A percentile compares a stretch with the other conserved stretches of the same genome.
Conservation (phyloP, 2,113 vertebrate species). For the Leucoraja erinaceus region DNA sequence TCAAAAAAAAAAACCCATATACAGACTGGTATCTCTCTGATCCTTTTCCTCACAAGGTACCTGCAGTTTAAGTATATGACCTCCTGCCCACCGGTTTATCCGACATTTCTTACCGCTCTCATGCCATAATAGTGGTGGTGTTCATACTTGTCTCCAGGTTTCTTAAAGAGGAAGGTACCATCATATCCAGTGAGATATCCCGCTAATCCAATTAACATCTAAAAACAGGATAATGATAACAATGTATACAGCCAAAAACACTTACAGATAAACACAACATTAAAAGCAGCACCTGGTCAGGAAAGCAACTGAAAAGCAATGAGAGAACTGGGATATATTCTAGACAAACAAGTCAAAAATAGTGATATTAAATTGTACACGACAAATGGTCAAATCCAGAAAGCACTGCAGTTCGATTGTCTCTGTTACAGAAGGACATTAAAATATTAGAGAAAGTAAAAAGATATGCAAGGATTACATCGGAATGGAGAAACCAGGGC, state of each 20-base stretch:
- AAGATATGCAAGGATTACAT: too few relatives aligned
- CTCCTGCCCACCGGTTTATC: not conserved
- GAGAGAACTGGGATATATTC: not conserved
- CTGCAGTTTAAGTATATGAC: not conserved
- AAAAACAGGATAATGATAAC: conserved; percentile 42
- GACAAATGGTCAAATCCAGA: not conserved
- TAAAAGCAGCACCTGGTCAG: not conserved
- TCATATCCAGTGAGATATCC: conserved; percentile 90
- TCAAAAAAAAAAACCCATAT: too few relatives aligned
- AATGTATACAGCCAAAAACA: not conserved
- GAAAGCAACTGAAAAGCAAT: not conserved
- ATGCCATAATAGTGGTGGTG: conserved; percentile 86
- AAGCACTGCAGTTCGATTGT: not conserved
- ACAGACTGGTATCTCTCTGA: not conserved
- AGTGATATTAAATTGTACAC: not conserved
- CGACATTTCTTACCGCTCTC: conserved; percentile 75
- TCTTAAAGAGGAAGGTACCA: conserved; percentile 87
- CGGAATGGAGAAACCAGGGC: not conserved
- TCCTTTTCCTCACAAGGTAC: not conserved
- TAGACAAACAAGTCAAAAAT: not conserved
- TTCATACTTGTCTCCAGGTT: conserved; percentile 90
- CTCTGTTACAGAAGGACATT: not conserved
- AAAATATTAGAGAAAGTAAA: not conserved
- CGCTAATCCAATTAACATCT: conserved; percentile 95
- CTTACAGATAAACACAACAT: conserved; percentile 35